These are phyloP conservation scores for Corynorhinus townsendii DNA, from an alignment of 2,113 vertebrate species.

Conservation along the genomic window DNA sequence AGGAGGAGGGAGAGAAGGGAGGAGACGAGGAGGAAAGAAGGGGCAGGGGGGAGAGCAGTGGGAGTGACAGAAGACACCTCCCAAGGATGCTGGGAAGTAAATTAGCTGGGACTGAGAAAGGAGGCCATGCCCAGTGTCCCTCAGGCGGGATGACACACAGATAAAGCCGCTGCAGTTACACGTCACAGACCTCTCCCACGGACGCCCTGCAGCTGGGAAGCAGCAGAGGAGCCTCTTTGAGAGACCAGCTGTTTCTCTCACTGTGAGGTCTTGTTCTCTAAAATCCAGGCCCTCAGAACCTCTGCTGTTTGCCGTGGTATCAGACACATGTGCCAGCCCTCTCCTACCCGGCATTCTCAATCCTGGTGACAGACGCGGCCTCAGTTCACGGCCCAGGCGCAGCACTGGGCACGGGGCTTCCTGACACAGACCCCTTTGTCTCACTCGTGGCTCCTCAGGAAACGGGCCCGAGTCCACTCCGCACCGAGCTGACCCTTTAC, in stretches of 20 bases:
- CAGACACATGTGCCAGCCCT: not conserved
- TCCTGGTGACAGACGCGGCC: fast-evolving
- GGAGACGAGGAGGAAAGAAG: fast-evolving
- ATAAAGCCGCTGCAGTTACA: not conserved
- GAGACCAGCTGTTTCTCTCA: not conserved
- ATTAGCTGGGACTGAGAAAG: not conserved
- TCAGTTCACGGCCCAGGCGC: not conserved
- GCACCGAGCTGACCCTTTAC: not conserved
- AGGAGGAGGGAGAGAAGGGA: fast-evolving
- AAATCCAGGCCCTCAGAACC: not conserved
- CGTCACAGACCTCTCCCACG: not conserved
- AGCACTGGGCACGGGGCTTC: fast-evolving
- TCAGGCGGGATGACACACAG: not conserved
- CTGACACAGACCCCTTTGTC: no score
- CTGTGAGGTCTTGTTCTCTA: not conserved
- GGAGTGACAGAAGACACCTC: not conserved
- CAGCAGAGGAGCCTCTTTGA: not conserved
- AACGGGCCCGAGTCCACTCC: not conserved
- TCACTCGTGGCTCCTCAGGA: not conserved
- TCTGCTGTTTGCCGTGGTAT: fast-evolving
- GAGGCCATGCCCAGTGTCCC: not conserved
- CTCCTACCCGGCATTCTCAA: not conserved
- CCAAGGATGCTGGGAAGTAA: not conserved
- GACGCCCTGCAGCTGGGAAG: fast-evolving
- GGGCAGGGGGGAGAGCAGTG: fast-evolving